Evolutionary conservation across 2,888 invertebrate species (phyloP).

Genomic region (Apodemia mormo): DNA sequence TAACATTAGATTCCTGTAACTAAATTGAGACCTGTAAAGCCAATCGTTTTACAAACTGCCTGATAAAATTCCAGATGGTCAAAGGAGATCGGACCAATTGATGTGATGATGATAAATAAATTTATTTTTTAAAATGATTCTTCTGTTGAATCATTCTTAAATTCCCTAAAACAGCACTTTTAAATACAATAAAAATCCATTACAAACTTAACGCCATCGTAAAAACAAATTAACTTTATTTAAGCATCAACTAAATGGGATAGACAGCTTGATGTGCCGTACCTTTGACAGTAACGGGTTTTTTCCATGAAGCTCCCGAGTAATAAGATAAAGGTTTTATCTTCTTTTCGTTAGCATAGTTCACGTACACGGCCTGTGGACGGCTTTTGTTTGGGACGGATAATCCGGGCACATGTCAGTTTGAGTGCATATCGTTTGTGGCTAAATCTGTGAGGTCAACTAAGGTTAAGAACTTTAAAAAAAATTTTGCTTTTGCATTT

Average conservation of each 20-base stretch:
- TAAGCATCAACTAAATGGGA: conserved; percentile 40
- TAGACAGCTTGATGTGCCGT: conserved; percentile 41
- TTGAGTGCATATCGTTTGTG: conserved; percentile 4
- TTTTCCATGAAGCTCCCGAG: conserved; percentile 47
- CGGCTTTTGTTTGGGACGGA: conserved; percentile 68
- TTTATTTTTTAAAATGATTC: too few species aligned
- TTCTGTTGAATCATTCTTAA: too few species aligned
- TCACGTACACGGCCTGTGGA: conserved; percentile 57
- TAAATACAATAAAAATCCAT: background rate
- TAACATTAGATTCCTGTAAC: too few species aligned
- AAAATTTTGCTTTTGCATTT: background rate
- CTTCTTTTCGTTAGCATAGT: conserved; percentile 75
- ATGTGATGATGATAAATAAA: too few species aligned
- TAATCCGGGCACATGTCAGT: conserved; percentile 63
- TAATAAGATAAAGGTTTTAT: conserved; percentile 80
- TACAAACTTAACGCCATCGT: conserved; percentile 26
- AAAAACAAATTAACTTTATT: conserved; percentile 23
- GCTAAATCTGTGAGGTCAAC: conserved; percentile 2
- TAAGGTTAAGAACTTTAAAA: background rate
- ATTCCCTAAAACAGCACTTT: too few species aligned
- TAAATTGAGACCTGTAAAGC: too few species aligned
- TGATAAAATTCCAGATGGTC: too few species aligned
- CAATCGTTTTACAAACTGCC: too few species aligned
- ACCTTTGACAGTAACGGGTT: conserved; percentile 41
- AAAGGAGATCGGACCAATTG: too few species aligned